Percentiles rank a stretch among this genome's conserved stretches.
phyloP scores from a whole-genome alignment of 2,797 vertebrate genomes.

The Sebastes flavidus region DNA sequence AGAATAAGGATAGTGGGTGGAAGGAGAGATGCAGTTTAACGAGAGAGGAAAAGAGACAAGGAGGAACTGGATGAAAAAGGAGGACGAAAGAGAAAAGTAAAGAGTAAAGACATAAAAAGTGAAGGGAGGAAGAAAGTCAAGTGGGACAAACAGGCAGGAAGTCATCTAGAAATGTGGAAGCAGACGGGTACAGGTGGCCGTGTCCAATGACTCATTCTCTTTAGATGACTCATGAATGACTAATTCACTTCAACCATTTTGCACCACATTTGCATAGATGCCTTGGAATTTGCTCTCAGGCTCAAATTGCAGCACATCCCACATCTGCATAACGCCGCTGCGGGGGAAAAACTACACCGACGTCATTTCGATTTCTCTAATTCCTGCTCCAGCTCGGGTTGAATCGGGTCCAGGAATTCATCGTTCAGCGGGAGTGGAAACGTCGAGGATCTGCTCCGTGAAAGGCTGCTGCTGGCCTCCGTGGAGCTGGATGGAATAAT shows the following conservation, averaged over 20 bases:
- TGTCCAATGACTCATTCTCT: slow-evolving; percentile 49
- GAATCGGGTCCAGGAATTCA: neutral
- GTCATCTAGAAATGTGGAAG: slow-evolving; percentile 25
- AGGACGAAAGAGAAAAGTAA: neutral
- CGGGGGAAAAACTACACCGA: neutral
- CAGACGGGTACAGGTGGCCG: slow-evolving; percentile 26
- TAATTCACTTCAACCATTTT: slow-evolving; percentile 50
- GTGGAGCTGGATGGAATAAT: slow-evolving; percentile 4
- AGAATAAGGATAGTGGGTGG: rapidly evolving
- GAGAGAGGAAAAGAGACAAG: neutral
- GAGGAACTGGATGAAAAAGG: neutral
- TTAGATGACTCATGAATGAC: slow-evolving; percentile 58
- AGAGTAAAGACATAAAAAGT: neutral
- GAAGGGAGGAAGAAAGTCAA: slow-evolving; percentile 23
- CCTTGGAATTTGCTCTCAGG: slow-evolving; percentile 31
- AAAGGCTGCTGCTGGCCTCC: slow-evolving; percentile 3
- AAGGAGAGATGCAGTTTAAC: neutral
- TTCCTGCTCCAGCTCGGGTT: neutral
- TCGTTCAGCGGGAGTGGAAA: rapidly evolving
- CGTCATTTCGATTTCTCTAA: neutral
- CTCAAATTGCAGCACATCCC: slow-evolving; percentile 8
- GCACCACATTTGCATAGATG: slow-evolving; percentile 49
- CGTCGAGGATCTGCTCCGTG: neutral
- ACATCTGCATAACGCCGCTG: slow-evolving; percentile 19
- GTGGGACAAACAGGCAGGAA: slow-evolving; percentile 37